These are phyloP conservation scores for Acanthosoma haemorrhoidale DNA, from an alignment of 2,888 invertebrate genomes.

Conservation along the genomic window DNA sequence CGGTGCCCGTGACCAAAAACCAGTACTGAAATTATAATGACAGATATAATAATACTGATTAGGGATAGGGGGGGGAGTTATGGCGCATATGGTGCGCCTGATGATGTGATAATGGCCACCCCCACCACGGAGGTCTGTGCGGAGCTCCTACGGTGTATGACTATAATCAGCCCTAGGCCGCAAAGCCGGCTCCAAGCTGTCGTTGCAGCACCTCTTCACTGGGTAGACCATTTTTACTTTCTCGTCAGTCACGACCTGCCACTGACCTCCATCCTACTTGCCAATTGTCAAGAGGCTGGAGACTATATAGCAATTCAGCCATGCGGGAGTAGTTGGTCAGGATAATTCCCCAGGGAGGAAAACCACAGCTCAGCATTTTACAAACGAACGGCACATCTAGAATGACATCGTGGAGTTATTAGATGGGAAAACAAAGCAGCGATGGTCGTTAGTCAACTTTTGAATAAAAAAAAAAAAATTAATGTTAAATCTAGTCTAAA, in stretches of 20 bases:
- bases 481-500: too few species aligned
- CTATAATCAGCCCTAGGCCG: not conserved
- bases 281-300: not conserved
- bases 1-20: constrained; percentile 28
- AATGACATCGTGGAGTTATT: too few species aligned
- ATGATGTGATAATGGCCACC: constrained; percentile 3
- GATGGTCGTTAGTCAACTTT: too few species aligned
- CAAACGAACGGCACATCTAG: too few species aligned
- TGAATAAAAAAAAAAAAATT: too few species aligned
- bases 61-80: not conserved
- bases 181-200: not conserved
- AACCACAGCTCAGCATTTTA: too few species aligned
- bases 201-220: not conserved
- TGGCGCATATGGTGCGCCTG: not conserved
- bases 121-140: not conserved
- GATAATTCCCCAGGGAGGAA: too few species aligned
- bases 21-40: constrained; percentile 32
- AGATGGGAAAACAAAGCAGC: too few species aligned
- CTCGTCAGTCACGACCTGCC: not conserved
- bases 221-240: too few species aligned
- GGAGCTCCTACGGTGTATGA: not conserved
- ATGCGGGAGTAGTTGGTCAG: too few species aligned
- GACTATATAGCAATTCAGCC: too few species aligned
- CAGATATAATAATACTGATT: constrained; percentile 33
- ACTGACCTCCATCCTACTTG: too few species aligned